Evolutionary conservation across 2,113 vertebrate genomes (phyloP).

Genomic region (Rhegmatorhina hoffmannsi): DNA sequence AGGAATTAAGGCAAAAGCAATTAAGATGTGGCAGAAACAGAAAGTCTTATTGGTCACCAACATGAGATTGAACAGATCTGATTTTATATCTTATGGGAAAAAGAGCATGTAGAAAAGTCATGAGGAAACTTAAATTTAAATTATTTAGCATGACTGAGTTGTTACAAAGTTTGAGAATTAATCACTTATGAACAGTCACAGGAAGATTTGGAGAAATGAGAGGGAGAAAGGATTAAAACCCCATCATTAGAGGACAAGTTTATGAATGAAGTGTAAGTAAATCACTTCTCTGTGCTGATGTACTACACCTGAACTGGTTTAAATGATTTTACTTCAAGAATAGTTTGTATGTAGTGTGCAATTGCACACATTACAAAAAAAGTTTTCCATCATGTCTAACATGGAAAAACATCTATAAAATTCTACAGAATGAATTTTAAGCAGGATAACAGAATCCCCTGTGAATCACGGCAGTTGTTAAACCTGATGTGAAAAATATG

Average conservation of each 20-base stretch:
- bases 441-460: not conserved
- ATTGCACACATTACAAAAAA: not conserved
- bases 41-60: constrained; percentile 21
- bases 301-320: not conserved
- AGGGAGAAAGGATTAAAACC: not conserved
- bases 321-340: not conserved
- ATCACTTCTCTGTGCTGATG: not conserved
- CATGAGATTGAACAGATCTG: not conserved
- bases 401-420: not conserved
- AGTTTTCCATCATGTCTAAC: not conserved
- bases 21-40: constrained; percentile 31
- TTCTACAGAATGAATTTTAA: not conserved
- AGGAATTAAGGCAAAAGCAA: constrained; percentile 41
- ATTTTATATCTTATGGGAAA: not conserved
- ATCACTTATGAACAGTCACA: not conserved
- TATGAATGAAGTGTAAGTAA: not conserved
- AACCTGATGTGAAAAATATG: not conserved
- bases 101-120: not conserved
- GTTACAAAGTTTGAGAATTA: constrained; percentile 46
- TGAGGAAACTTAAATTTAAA: constrained; percentile 6
- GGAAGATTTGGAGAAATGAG: not conserved
- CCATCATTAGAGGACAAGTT: not conserved
- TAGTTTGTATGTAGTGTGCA: not conserved
- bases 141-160: not conserved
- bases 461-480: not conserved